Percentiles rank a stretch among this genome's conserved stretches.
These are phyloP conservation scores for Cottoperca gobio DNA, from an alignment of 2,797 vertebrate genomes.

Conservation along the genomic window DNA sequence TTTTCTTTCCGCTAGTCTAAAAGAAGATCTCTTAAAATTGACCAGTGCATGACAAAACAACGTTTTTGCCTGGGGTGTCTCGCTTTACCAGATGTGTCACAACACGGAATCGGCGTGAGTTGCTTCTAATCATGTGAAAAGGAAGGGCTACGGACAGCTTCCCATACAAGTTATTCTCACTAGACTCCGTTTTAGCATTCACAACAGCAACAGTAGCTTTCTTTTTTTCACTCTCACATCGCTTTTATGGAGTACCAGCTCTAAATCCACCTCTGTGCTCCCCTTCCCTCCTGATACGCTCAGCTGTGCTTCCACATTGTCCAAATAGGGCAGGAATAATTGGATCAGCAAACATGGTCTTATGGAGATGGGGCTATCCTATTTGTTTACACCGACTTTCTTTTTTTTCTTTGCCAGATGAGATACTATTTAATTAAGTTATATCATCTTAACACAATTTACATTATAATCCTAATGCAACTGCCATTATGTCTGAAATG, in stretches of 20 bases:
- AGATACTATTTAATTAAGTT: slow-evolving; percentile 65
- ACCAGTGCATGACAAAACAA: too few species aligned
- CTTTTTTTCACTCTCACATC: slow-evolving; percentile 35
- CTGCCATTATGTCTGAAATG: slow-evolving; percentile 58
- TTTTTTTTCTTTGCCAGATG: slow-evolving; percentile 42
- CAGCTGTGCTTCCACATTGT: slow-evolving; percentile 61
- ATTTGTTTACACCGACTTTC: slow-evolving; percentile 54
- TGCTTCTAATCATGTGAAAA: slow-evolving; percentile 11
- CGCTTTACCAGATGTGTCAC: slow-evolving; percentile 31
- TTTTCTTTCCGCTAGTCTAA: too few species aligned
- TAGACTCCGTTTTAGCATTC: slow-evolving; percentile 70
- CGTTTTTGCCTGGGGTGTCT: too few species aligned
- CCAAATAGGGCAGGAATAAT: slow-evolving; percentile 75
- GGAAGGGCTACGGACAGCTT: slow-evolving; percentile 42
- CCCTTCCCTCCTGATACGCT: slow-evolving; percentile 44
- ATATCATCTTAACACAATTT: slow-evolving; percentile 60
- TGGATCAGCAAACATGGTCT: slow-evolving; percentile 69
- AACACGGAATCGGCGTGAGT: slow-evolving; percentile 3
- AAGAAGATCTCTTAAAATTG: too few species aligned
- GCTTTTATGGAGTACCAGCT: slow-evolving; percentile 66
- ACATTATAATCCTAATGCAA: slow-evolving; percentile 53
- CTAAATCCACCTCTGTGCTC: slow-evolving; percentile 73
- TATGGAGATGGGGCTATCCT: slow-evolving; percentile 47
- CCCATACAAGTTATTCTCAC: slow-evolving; percentile 49
- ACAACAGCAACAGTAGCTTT: slow-evolving; percentile 52